These are phyloP conservation scores for Malurus melanocephalus DNA, from an alignment of 2,113 vertebrate genomes.

Conservation along the genomic window DNA sequence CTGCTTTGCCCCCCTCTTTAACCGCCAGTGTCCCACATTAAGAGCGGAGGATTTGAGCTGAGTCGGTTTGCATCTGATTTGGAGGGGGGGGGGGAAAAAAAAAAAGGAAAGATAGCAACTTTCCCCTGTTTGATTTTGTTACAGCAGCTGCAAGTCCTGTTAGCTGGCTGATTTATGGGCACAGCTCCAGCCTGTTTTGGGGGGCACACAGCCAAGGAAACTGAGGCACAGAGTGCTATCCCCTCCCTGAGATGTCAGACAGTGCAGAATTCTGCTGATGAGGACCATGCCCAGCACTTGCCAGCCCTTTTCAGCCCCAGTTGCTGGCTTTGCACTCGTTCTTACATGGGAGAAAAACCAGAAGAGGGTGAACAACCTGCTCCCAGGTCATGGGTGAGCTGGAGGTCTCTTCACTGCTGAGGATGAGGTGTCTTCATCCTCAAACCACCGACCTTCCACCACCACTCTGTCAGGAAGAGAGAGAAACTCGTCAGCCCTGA, in stretches of 20 bases:
- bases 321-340: neutral
- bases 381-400: neutral
- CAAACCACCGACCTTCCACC: neutral
- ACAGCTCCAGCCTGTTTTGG: neutral
- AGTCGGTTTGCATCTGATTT: conserved; percentile 22
- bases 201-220: neutral
- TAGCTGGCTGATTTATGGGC: neutral
- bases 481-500: neutral
- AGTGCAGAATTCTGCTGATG: neutral
- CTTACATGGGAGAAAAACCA: neutral
- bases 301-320: neutral
- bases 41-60: neutral
- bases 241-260: neutral
- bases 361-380: neutral
- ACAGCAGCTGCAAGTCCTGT: neutral
- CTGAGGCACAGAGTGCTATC: neutral
- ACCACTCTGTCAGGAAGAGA: neutral
- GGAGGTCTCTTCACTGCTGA: neutral
- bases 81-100: accelerated
- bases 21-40: conserved; percentile 26
- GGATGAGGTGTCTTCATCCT: neutral
- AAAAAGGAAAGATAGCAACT: neutral
- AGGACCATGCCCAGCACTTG: neutral
- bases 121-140: neutral
- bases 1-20: neutral